Base-by-base conservation (phyloP, 2,797 vertebrate species). In the Graptemys geographica region DNA sequence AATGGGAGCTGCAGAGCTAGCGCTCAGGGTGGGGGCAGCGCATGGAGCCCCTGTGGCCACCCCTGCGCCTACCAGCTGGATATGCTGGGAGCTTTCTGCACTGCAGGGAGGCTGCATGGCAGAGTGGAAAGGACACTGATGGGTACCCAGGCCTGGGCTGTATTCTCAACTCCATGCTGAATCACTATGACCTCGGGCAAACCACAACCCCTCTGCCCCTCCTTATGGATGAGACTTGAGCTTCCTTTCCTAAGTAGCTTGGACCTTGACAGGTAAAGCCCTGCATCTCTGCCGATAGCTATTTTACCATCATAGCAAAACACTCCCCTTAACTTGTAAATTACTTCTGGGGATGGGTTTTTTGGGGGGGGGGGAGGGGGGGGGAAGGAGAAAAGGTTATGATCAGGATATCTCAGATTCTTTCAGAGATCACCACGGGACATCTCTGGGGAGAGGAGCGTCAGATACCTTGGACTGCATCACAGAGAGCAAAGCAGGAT, bases 251-350 rank as follows among this genome's bases (percentile, higher is more conserved):
- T 28, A 33, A 79, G 49, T 10, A 51, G 19, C 0, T 27, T 4
- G 1, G 4, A 1, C 21, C 7, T 15, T 8, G 4, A 1, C 31
- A 56, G 18, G 62, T 81, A 0, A 12, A 49, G 13, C 0, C 44
- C 8, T 2, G 23, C 11, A 47, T 15, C 44, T 76, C 6, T 28
- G 37, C 72, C 0, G 1, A 13, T 16, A 5, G 1, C 21, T 15
- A 15, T 55, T 49, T 76, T 2, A 41, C 5, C 81, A 85, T 19
- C 65, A 12, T 52, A 4, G 57, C 81, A 13, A n/a, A 3, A 16
- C 33, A 52, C 28, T 31, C 49, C 59, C 44, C 4, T 15, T 51
- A 4, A 0, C 78, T 79, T 76, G 1, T 6, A 2, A 33, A 31
- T 31, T 1, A 1, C 55, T 86, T n/a, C 8, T 37, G 85, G 25